phyloP scores from a whole-genome alignment of 2,888 invertebrate species.

The Chalcosyrphus nemorum region DNA sequence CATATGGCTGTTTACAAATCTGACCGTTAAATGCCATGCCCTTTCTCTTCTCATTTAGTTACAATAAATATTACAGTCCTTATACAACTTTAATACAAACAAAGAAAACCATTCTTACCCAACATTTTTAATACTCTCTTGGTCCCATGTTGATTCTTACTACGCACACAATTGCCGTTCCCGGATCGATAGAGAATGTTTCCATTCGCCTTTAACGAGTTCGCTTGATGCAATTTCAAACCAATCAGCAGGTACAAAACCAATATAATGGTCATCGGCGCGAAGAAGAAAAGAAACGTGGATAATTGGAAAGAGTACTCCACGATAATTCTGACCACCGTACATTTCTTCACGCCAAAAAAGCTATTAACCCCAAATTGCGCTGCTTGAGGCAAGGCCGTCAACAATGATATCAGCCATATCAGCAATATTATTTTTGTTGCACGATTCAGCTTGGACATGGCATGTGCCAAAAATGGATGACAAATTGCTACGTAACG shows the following conservation, averaged over 20 bases:
- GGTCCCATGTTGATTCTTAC: conserved; percentile 84
- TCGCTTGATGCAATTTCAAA: conserved; percentile 85
- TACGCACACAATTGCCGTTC: conserved; percentile 78
- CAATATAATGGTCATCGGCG: conserved; percentile 94
- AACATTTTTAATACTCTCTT: conserved; percentile 89
- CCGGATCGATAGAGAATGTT: conserved; percentile 74
- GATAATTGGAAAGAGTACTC: conserved; percentile 84
- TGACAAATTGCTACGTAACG: conserved; percentile 86
- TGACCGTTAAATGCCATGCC: too few species aligned
- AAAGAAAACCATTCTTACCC: conserved; percentile 83
- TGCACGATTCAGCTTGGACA: conserved; percentile 92
- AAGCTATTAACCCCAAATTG: conserved; percentile 87
- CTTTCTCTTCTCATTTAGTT: neutral
- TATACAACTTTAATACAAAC: too few species aligned
- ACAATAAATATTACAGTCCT: too few species aligned
- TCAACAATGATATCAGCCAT: conserved; percentile 89
- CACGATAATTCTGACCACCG: conserved; percentile 80
- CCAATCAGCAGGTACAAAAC: conserved; percentile 91
- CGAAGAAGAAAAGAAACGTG: conserved; percentile 90
- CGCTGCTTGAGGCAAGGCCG: conserved; percentile 90
- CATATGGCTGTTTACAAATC: too few species aligned
- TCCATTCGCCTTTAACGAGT: conserved; percentile 79
- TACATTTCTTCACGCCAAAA: conserved; percentile 78
- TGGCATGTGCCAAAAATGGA: conserved; percentile 87
- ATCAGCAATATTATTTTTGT: conserved; percentile 89